Percentiles rank a stretch among this genome's conserved stretches.
Evolutionary conservation across 2,113 vertebrate genomes (phyloP).

Genomic region (Bujurquina vittata): DNA sequence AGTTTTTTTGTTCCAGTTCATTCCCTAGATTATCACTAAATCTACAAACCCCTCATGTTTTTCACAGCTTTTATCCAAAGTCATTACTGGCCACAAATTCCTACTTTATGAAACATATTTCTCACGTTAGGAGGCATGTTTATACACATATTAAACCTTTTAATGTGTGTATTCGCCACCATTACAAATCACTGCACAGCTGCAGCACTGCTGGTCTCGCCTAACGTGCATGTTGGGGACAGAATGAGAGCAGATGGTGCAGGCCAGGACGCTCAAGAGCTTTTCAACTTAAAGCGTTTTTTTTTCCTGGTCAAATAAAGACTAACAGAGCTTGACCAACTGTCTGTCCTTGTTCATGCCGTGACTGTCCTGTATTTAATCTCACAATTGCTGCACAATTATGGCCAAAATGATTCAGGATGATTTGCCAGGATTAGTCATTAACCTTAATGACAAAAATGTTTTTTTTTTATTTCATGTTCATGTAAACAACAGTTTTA

Average conservation of each 20-base stretch:
- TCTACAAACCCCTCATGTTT: not conserved
- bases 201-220: not conserved
- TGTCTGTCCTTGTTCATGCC: not conserved
- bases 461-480: too few relatives aligned
- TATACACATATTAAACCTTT: not conserved
- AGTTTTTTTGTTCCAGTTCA: conserved; percentile 2
- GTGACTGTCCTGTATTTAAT: not conserved
- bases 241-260: not conserved
- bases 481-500: too few relatives aligned
- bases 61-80: not conserved
- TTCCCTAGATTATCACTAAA: not conserved
- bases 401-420: too few relatives aligned
- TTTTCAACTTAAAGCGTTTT: not conserved
- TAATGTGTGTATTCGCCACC: not conserved
- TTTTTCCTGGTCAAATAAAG: not conserved
- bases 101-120: not conserved
- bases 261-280: not conserved
- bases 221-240: not conserved
- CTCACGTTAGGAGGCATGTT: not conserved
- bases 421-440: too few relatives aligned
- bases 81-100: not conserved
- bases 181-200: not conserved
- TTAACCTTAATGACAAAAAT: too few relatives aligned
- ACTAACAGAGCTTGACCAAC: not conserved
- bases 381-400: not conserved